Evolutionary conservation across 1,140 invertebrate genomes (phyloP), one percentile per base, ranked within the genome.

Genomic region (Lepidotrigona ventralis): DNA sequence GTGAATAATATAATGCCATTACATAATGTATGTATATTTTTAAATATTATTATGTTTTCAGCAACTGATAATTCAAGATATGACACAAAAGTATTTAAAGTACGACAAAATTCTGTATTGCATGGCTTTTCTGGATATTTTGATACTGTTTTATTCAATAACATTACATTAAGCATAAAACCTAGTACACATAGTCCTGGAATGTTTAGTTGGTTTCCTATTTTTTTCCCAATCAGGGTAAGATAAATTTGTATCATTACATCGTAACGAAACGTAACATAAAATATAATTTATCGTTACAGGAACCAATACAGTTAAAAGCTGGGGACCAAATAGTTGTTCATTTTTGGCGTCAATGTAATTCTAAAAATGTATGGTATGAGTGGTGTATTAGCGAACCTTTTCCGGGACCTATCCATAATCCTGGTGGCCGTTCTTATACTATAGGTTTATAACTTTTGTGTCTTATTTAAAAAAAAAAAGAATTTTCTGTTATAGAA

Each of bases 171-270:
- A 17, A 99, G 98, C 92, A 99, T 99, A 91, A 95, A 97, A 86
- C 99, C 99, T 9, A 94, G 95, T 26, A 98, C 97, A 11, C 97
- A 99, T 92, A 98, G 98, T 58, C 95, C 95, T 8, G 97, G 97
- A 90, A 98, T 99, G 98, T 98, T 99, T 88, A 98, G 98, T 86
- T 99, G 99, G 99, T 99, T 99, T 92, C 98, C 99, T 21, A 98
- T 99, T 76, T 98, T 97, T 86, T 99, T 99, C 92, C 98, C 99
- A 51, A 95, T 99, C 29, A 95, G 95, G 93, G 97, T 98, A 95
- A 92, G 92, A 82, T 9, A 39, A 15, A 79, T 74, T 17, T 33
- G 73, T 26, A 1, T 51, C n/a, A 63, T 79, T 54, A 5, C 19
- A 54, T 56, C 19, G 46, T 6, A 26, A 56, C 56, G 63, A n/a